These are phyloP conservation scores for Blastomussa wellsi DNA, from an alignment of 92 coral and sea anemone genomes.

Conservation along the genomic window DNA sequence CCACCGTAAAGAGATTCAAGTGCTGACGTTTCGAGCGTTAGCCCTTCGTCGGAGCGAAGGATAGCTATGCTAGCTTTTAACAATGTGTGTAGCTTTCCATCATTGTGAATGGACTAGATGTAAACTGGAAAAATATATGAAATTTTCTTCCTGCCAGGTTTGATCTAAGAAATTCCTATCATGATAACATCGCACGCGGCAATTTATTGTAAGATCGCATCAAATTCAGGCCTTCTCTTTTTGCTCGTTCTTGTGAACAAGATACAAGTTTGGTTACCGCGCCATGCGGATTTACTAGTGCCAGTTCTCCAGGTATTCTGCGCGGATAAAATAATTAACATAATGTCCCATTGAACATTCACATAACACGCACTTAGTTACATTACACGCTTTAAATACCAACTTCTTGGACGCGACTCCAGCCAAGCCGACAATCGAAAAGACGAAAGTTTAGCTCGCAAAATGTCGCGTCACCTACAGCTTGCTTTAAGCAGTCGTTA, in stretches of 20 bases:
- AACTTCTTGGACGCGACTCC: constrained; percentile 9
- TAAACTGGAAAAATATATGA: too few species aligned
- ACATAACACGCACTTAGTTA: constrained; percentile 21
- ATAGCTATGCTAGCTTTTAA: too few species aligned
- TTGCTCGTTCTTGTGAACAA: background rate
- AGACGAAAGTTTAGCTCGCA: background rate
- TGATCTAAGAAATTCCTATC: too few species aligned
- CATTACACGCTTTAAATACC: constrained; percentile 10
- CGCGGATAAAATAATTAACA: background rate
- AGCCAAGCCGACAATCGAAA: background rate
- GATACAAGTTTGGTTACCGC: background rate
- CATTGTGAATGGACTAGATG: too few species aligned
- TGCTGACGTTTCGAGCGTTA: constrained; percentile 27
- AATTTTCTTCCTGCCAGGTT: too few species aligned
- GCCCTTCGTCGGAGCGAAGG: constrained; percentile 38
- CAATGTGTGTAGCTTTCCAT: too few species aligned
- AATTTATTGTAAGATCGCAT: background rate
- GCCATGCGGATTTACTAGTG: constrained; percentile 5
- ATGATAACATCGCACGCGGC: too few species aligned
- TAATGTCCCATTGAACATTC: background rate
- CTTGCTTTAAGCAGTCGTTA: constrained; percentile 81
- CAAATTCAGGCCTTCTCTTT: background rate
- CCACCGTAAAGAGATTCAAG: too few species aligned
- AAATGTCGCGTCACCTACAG: constrained; percentile 84
- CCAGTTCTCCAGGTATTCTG: background rate